Evolutionary conservation across 2,113 vertebrate species (phyloP).

Genomic region (Mirounga angustirostris): DNA sequence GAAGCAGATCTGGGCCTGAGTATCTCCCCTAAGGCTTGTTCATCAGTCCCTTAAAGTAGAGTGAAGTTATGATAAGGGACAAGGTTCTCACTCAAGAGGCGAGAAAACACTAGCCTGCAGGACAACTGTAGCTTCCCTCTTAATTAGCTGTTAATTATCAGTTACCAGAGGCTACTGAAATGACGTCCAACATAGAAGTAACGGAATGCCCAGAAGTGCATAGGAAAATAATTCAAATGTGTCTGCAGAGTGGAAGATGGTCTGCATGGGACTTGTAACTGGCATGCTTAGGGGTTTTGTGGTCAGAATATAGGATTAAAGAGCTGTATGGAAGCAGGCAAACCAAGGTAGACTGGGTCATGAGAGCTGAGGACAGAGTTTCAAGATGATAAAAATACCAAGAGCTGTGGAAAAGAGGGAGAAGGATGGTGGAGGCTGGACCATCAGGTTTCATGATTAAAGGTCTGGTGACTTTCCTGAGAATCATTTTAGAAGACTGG

Average conservation of each 20-base stretch:
- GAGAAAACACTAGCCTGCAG: not conserved
- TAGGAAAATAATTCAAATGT: not conserved
- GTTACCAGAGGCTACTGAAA: not conserved
- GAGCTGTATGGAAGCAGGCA: not conserved
- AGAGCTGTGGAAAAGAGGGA: not conserved
- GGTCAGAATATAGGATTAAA: not conserved
- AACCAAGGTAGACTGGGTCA: not conserved
- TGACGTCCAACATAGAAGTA: not conserved
- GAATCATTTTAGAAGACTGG: not conserved
- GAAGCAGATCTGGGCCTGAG: not conserved
- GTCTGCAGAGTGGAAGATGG: not conserved
- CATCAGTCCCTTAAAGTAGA: not conserved
- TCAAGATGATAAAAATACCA: not conserved
- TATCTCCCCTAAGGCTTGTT: not conserved
- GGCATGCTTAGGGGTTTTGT: not conserved
- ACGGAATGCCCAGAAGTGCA: not conserved
- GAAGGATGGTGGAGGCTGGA: not conserved
- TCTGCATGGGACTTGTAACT: not conserved
- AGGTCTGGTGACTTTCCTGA: not conserved
- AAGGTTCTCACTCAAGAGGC: not conserved
- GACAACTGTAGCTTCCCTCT: not conserved
- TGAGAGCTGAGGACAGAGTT: not conserved
- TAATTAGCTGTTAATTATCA: constrained; percentile 36
- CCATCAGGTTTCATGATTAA: not conserved
- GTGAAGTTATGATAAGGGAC: not conserved